phyloP scores from a whole-genome alignment of 2,797 vertebrate genomes.

The Salarias fasciatus region DNA sequence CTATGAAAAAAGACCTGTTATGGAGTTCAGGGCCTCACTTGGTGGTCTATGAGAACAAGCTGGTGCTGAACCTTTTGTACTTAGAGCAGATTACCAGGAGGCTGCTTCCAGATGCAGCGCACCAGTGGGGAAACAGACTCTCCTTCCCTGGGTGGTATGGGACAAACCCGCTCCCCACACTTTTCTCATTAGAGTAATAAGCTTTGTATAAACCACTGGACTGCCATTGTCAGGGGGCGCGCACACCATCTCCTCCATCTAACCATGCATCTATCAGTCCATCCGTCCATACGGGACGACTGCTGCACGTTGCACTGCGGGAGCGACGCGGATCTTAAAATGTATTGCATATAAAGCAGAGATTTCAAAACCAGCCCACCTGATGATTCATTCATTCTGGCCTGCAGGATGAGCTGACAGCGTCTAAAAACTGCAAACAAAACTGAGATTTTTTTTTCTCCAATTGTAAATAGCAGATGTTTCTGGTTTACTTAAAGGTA shows the following conservation, averaged over 20 bases:
- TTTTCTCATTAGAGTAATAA: slow-evolving; percentile 84
- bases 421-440: too few species aligned
- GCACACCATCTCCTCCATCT: slow-evolving; percentile 52
- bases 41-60: slow-evolving; percentile 84
- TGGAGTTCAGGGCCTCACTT: slow-evolving; percentile 64
- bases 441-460: too few species aligned
- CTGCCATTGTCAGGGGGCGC: slow-evolving; percentile 73
- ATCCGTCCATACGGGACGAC: slow-evolving; percentile 28
- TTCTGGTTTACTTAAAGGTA: too few species aligned
- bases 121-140: slow-evolving; percentile 58
- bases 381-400: too few species aligned
- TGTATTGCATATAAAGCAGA: too few species aligned
- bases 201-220: slow-evolving; percentile 75
- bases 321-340: slow-evolving; percentile 22
- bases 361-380: too few species aligned
- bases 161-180: slow-evolving; percentile 77
- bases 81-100: slow-evolving; percentile 81
- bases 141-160: slow-evolving; percentile 79
- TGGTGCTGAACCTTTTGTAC: slow-evolving; percentile 81
- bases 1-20: slow-evolving; percentile 72
- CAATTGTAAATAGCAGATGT: too few species aligned
- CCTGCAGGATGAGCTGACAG: too few species aligned
- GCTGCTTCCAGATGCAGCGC: slow-evolving; percentile 81
- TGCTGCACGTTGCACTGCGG: slow-evolving; percentile 35
- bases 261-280: slow-evolving; percentile 34